Evolutionary conservation across 2,113 vertebrate genomes (phyloP), one percentile per base, ranked within the genome.

Genomic region (Mormyrus lacerda): DNA sequence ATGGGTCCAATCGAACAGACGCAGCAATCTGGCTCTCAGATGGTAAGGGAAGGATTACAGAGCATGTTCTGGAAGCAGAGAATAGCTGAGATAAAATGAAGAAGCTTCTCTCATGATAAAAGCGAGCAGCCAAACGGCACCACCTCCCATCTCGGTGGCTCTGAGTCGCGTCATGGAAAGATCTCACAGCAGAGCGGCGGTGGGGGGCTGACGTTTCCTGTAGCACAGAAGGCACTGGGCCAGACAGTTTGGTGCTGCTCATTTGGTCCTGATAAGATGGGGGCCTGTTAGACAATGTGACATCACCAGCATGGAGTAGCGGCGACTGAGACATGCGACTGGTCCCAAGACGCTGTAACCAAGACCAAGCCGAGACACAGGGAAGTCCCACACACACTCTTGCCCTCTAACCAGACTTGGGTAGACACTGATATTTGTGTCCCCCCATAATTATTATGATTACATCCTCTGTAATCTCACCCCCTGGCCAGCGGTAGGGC

Each of bases 151-250:
- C 53, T 93, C 89, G 91, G 91, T 91, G 6, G 27, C 31, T 93
- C 91, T 92, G 90, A 93, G 93, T 93, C 94, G 93, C 94, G 93
- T 95, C 94, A 95, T 94, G 94, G 94, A 95, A 95, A 94, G 84
- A 85, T 89, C 89, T 69, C 19, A 31, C 51, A 89, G 85, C 53
- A 24, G 35, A 21, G 19, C 7, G 35, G 55, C 0, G 42, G 24
- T 55, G 35, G 17, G 53, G 19, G 3, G 3, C 51, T 61, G 39
- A 61, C 39, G 27, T 13, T 51, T 4, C 27, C 27, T 50, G n/a
- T 87, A 31, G 35, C 24, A 45, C 39, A 19, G 39, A 44, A 48
- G 50, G 61, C 47, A 79, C 5, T n/a, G 47, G 58, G 13, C 61
- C 21, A 35, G 17, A 35, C 3, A 21, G 76, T 9, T 15, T 11